These are phyloP conservation scores for Sinotaia quadrata DNA, from an alignment of 2,888 invertebrate species.

Conservation along the genomic window DNA sequence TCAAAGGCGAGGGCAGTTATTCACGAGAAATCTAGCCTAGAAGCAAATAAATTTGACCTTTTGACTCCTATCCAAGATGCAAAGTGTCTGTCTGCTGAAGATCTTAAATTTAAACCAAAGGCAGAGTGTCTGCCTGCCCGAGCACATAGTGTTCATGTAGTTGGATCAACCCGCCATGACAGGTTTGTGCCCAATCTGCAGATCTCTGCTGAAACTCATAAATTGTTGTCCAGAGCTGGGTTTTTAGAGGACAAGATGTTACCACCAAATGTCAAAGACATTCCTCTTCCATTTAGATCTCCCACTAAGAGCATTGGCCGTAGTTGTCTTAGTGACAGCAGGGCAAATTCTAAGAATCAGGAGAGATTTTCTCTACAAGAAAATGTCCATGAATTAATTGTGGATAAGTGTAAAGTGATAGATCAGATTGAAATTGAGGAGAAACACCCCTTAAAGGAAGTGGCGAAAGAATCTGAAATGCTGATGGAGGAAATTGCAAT, in stretches of 20 bases:
- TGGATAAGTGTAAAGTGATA: not conserved
- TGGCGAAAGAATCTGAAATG: not conserved
- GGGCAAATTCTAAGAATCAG: constrained; percentile 2
- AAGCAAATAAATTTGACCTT: too few species aligned
- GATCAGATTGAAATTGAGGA: not conserved
- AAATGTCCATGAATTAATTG: not conserved
- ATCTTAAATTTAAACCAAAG: constrained; percentile 19
- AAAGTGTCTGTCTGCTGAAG: constrained; percentile 37
- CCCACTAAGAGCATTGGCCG: constrained; percentile 28
- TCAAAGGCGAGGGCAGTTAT: too few species aligned
- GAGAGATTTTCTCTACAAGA: not conserved
- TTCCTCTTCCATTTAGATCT: constrained; percentile 37
- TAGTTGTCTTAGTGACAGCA: not conserved
- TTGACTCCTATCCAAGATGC: not conserved
- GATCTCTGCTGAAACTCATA: constrained; percentile 61
- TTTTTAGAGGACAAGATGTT: constrained; percentile 45
- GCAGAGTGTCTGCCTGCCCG: constrained; percentile 36
- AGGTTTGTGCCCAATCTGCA: constrained; percentile 57
- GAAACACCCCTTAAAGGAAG: not conserved
- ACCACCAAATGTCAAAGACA: constrained; percentile 26
- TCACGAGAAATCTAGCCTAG: too few species aligned
- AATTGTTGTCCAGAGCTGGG: constrained; percentile 61
- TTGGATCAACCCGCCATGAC: constrained; percentile 28
- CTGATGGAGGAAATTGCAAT: not conserved
- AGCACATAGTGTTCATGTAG: constrained; percentile 48